A percentile compares a stretch with the other conserved stretches of the same genome.
Evolutionary conservation across 2,888 invertebrate species (phyloP).

Genomic region (Leptura quadrifasciata): DNA sequence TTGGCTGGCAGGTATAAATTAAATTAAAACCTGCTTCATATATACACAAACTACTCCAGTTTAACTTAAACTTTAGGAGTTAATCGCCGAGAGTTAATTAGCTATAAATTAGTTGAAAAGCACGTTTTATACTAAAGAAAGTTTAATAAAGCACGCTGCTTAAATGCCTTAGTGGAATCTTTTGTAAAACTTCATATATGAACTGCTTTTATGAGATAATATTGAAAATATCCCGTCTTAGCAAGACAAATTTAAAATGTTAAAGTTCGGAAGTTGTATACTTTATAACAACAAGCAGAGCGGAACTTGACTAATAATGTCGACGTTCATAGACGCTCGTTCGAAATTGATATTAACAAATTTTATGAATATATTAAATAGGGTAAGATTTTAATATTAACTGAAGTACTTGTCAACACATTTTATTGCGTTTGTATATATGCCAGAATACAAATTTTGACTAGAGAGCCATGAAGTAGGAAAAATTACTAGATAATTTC

Average conservation of each 20-base stretch:
- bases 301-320: conserved; percentile 10
- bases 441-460: no score
- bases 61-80: conserved; percentile 54
- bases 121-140: conserved; percentile 47
- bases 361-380: neutral
- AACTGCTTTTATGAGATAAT: conserved; percentile 33
- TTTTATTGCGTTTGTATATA: no score
- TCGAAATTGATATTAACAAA: conserved; percentile 4
- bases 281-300: conserved; percentile 1
- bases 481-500: no score
- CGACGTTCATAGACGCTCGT: neutral
- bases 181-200: conserved; percentile 41
- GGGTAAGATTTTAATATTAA: neutral
- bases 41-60: conserved; percentile 42
- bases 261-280: conserved; percentile 15
- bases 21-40: conserved; percentile 48
- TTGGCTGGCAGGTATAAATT: conserved; percentile 44
- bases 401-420: no score
- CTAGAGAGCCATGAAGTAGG: no score
- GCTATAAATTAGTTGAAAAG: conserved; percentile 57
- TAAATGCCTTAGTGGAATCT: conserved; percentile 36
- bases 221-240: conserved; percentile 24
- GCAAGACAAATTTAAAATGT: conserved; percentile 31
- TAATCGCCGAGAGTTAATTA: conserved; percentile 61
- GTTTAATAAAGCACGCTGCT: conserved; percentile 40